Evolutionary conservation across 2,888 invertebrate species (phyloP).

Genomic region (Trichogramma evanescens): DNA sequence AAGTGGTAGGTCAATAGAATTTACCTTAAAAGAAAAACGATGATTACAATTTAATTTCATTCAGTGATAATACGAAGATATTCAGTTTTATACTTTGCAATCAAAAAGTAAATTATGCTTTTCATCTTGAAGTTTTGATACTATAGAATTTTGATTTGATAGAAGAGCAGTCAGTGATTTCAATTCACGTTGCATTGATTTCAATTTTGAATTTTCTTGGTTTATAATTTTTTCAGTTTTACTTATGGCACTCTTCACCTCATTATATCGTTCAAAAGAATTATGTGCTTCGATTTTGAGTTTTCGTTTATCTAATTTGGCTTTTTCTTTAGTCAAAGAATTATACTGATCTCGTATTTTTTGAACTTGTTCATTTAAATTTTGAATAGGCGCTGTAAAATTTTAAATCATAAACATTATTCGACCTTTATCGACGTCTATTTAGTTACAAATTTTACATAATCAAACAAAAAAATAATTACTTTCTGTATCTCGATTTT

Average conservation of each 20-base stretch:
- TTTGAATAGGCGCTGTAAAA: neutral
- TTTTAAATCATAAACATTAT: neutral
- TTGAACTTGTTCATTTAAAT: neutral
- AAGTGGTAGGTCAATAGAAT: conserved; percentile 14
- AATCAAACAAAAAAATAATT: conserved; percentile 10
- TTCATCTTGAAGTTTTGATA: neutral
- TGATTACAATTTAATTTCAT: neutral
- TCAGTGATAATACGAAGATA: neutral
- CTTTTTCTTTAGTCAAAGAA: neutral
- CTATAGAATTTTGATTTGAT: neutral
- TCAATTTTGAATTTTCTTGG: conserved; percentile 62
- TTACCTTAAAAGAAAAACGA: conserved; percentile 48
- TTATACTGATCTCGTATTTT: conserved; percentile 54
- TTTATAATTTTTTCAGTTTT: neutral
- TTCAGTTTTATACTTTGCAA: conserved; percentile 9
- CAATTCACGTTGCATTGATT: conserved; percentile 1
- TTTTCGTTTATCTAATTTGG: neutral
- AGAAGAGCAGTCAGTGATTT: neutral
- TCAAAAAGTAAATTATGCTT: conserved; percentile 10
- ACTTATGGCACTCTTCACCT: neutral
- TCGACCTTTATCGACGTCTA: too few relatives aligned
- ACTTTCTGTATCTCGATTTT: conserved; percentile 82
- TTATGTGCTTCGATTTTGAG: neutral
- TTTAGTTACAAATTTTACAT: neutral
- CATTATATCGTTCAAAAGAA: neutral